Evolutionary conservation across 2,797 vertebrate genomes (phyloP).

Genomic region (Triplophysa bombifrons): DNA sequence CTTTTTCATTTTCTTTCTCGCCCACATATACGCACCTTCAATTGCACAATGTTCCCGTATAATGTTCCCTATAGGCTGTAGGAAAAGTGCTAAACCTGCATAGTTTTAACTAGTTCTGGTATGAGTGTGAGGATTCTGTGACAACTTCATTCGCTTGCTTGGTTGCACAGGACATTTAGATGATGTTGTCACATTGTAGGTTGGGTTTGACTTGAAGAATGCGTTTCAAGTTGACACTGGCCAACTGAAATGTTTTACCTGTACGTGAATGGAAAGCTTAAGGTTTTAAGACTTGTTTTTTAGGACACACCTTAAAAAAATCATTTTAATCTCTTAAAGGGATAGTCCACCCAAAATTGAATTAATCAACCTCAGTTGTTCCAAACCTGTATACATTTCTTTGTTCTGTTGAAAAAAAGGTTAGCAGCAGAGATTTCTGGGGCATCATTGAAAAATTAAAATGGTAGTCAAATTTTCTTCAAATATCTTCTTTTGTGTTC

Average conservation of each 20-base stretch:
- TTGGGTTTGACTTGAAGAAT: slow-evolving; percentile 47
- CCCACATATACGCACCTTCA: slow-evolving; percentile 10
- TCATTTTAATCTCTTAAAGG: not conserved
- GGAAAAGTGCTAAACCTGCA: slow-evolving; percentile 48
- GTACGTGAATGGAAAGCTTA: not conserved
- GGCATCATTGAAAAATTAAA: too few species aligned
- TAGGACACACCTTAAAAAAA: too few species aligned
- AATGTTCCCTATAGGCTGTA: slow-evolving; percentile 47
- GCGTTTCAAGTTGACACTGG: slow-evolving; percentile 31
- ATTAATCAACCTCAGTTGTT: too few species aligned
- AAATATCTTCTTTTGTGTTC: too few species aligned
- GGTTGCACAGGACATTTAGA: slow-evolving; percentile 32
- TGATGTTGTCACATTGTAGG: slow-evolving; percentile 37
- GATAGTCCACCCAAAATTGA: too few species aligned
- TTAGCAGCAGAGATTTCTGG: too few species aligned
- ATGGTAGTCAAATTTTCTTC: too few species aligned
- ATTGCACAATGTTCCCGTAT: slow-evolving; percentile 45
- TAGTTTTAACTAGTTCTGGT: slow-evolving; percentile 48
- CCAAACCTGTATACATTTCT: too few species aligned
- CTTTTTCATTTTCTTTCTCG: slow-evolving; percentile 43
- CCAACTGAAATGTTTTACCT: not conserved
- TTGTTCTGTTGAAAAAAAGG: too few species aligned
- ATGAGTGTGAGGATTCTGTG: slow-evolving; percentile 46
- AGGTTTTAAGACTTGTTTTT: not conserved
- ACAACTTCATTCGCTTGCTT: slow-evolving; percentile 55